Percentiles rank a stretch among this genome's conserved stretches.
These are phyloP conservation scores for Ectemnius cavifrons DNA, from an alignment of 2,888 invertebrate species.

Conservation along the genomic window DNA sequence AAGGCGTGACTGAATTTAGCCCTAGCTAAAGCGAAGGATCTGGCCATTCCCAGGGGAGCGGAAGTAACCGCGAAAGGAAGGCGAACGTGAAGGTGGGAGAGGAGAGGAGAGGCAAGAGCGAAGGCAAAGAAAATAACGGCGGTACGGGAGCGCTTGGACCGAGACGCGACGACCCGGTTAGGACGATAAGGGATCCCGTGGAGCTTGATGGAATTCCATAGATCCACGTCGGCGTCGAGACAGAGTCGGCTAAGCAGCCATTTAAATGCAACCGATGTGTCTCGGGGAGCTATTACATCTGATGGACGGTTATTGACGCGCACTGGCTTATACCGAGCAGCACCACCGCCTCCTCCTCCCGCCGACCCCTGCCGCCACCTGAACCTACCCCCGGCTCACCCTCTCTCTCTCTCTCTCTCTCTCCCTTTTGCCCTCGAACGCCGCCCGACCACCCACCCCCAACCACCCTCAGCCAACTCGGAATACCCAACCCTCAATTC, in stretches of 20 bases:
- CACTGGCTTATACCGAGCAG: slow-evolving; percentile 76
- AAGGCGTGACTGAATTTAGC: not conserved
- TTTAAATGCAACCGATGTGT: slow-evolving; percentile 79
- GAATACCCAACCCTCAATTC: not conserved
- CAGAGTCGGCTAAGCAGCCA: slow-evolving; percentile 78
- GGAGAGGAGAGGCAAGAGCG: not conserved
- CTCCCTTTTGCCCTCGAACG: slow-evolving; percentile 32
- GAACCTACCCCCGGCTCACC: slow-evolving; percentile 26
- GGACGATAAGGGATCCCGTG: slow-evolving; percentile 77
- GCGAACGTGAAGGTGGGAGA: slow-evolving; percentile 34
- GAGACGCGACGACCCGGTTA: slow-evolving; percentile 73
- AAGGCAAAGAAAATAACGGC: slow-evolving; percentile 56
- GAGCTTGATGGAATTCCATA: slow-evolving; percentile 79
- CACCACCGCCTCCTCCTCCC: slow-evolving; percentile 56
- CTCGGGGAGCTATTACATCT: slow-evolving; percentile 79
- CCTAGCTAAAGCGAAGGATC: not conserved
- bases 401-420: slow-evolving; percentile 38
- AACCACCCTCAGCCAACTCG: not conserved
- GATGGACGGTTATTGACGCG: slow-evolving; percentile 79
- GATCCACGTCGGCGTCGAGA: slow-evolving; percentile 78
- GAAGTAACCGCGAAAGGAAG: slow-evolving; percentile 52
- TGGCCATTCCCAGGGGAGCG: slow-evolving; percentile 9
- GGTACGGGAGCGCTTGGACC: slow-evolving; percentile 61
- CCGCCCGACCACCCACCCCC: no score
- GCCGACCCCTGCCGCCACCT: slow-evolving; percentile 36